These are phyloP conservation scores for Galagoides demidoff DNA, from an alignment of 2,797 vertebrate species.

Conservation along the genomic window DNA sequence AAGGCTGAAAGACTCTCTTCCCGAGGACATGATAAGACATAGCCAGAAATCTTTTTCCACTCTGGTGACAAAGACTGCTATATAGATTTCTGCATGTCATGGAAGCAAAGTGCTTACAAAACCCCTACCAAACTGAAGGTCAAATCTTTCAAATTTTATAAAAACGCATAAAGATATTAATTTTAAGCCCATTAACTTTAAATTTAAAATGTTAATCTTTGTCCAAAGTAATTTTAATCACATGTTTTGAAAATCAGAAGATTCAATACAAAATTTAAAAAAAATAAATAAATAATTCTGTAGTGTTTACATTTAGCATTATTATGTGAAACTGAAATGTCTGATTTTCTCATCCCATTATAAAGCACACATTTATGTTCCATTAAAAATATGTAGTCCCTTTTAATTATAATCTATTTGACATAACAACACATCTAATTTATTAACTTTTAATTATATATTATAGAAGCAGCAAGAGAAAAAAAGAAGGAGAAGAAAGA, in stretches of 20 bases:
- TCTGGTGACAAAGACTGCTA: background rate
- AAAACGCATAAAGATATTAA: background rate
- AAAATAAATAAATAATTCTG: conserved; percentile 21
- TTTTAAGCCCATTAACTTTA: background rate
- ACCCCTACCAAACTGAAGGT: background rate
- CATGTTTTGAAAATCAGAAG: background rate
- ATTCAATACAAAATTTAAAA: background rate
- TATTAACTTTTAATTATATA: conserved; percentile 71
- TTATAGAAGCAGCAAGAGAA: conserved; percentile 31
- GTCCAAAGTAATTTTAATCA: background rate
- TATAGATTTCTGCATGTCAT: background rate
- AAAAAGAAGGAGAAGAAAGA: conserved; percentile 12
- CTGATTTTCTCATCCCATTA: background rate
- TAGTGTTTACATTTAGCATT: background rate
- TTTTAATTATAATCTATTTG: conserved; percentile 58
- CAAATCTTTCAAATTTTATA: conserved; percentile 18
- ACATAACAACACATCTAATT: conserved; percentile 41
- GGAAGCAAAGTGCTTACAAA: background rate
- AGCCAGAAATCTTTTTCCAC: background rate
- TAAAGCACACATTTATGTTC: background rate
- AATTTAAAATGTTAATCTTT: conserved; percentile 29
- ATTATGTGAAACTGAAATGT: background rate
- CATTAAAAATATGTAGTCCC: background rate
- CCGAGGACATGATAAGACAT: background rate
- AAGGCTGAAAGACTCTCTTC: background rate